These are phyloP conservation scores for Dissostichus mawsoni DNA, from an alignment of 2,113 vertebrate species.

Conservation along the genomic window DNA sequence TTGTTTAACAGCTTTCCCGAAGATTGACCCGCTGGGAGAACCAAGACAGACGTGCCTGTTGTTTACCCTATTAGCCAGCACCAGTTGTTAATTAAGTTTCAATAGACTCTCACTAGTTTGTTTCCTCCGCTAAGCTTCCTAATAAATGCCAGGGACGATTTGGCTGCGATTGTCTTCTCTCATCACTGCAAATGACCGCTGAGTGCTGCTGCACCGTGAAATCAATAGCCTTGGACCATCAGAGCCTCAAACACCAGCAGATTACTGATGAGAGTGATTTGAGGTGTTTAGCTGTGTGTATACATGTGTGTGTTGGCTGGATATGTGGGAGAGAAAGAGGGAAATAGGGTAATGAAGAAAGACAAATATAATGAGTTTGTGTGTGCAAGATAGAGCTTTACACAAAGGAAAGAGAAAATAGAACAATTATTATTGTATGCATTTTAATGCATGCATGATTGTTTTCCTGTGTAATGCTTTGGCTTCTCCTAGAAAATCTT, in stretches of 20 bases:
- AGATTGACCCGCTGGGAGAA: conserved; percentile 42
- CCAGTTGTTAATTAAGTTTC: conserved; percentile 77
- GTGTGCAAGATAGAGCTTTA: conserved; percentile 4
- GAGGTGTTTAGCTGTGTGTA: conserved; percentile 53
- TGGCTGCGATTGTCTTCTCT: conserved; percentile 76
- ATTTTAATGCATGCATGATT: conserved; percentile 2
- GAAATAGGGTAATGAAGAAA: background rate
- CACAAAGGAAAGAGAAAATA: conserved; percentile 10
- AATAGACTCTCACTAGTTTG: conserved; percentile 69
- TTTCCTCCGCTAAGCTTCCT: conserved; percentile 67
- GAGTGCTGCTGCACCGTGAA: conserved; percentile 66
- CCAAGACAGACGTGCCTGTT: conserved; percentile 49
- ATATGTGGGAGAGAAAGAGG: background rate
- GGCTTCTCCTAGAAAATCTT: conserved; percentile 24
- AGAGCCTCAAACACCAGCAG: conserved; percentile 46
- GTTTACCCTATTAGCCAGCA: conserved; percentile 59
- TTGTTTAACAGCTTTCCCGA: conserved; percentile 37
- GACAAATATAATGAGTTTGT: background rate
- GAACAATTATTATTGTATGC: conserved; percentile 4
- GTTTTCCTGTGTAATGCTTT: conserved; percentile 21
- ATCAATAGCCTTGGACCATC: conserved; percentile 74
- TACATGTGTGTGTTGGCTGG: conserved; percentile 26
- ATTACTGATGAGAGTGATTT: conserved; percentile 74
- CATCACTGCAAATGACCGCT: conserved; percentile 79
- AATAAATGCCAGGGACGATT: conserved; percentile 79